Percentiles rank a stretch among this genome's conserved stretches.
phyloP scores from a whole-genome alignment of 2,797 vertebrate species.

The Rousettus madagascariensis region DNA sequence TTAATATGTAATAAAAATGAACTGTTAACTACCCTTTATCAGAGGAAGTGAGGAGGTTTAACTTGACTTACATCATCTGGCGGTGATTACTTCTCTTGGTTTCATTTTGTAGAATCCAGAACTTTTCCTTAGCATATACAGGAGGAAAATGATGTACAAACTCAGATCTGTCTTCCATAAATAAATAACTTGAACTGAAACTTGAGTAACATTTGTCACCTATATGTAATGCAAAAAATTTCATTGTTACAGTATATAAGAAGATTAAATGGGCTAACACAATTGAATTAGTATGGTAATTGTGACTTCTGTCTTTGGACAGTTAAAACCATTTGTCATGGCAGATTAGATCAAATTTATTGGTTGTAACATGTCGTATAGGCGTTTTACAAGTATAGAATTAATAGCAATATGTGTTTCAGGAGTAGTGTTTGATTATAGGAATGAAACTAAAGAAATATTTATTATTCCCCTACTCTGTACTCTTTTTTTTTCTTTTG shows the following conservation, averaged over 20 bases:
- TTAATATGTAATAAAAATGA: constrained; percentile 39
- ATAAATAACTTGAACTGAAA: constrained; percentile 32
- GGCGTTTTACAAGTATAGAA: background rate
- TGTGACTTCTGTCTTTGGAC: constrained; percentile 24
- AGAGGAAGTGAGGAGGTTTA: background rate
- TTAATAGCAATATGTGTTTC: background rate
- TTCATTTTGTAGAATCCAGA: background rate
- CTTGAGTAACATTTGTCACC: background rate
- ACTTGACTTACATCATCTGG: constrained; percentile 2
- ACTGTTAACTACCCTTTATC: background rate
- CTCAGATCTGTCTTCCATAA: constrained; percentile 42
- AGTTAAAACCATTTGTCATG: background rate
- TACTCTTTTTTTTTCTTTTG: background rate
- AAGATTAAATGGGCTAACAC: background rate
- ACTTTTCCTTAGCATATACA: background rate
- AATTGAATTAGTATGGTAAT: background rate
- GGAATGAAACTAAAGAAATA: constrained; percentile 8
- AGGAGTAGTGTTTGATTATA: background rate
- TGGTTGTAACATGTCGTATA: background rate
- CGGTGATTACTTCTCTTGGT: background rate
- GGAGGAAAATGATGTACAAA: constrained; percentile 9
- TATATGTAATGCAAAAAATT: constrained; percentile 29
- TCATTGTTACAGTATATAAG: background rate
- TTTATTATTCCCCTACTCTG: fast-evolving
- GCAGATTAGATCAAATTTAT: background rate